Base-by-base conservation (phyloP, 1,140 invertebrate genomes). In the Delia radicum region DNA sequence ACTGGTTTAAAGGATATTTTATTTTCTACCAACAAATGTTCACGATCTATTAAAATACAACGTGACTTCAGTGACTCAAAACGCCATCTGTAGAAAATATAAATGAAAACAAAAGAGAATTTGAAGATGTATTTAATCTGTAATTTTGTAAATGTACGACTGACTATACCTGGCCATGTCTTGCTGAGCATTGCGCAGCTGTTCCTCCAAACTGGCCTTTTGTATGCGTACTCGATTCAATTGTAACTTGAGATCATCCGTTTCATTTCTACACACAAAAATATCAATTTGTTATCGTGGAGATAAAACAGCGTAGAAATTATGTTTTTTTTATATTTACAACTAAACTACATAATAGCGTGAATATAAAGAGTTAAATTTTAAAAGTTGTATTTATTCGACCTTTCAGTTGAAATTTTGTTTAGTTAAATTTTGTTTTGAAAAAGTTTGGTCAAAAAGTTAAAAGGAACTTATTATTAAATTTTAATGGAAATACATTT, bases 41-140 rank as follows among this genome's bases (percentile, higher is more conserved):
- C 85, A 15, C 85, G 79, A 74, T 86, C 81, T 24, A 86, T 82
- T 2, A 86, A 72, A 37, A 86, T 80, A 73, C 85, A 86, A n/a
- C 85, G 82, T 1, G 80, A 83, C 74, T 84, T 86, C 6, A 86
- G 72, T 0, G 84, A 81, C 74, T 86, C 85, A 75, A 86, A 86
- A n/a, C 85, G 80, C 85, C 85, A 86, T 13, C 85, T 86, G 12
- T 72, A 76, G 33, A 65, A 31, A 74, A 55, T n/a, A n/a, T 8
- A 46, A 73, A 72, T 3, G 12, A 37, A 48, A 21, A 7, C 0
- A 73, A 18, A 3, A 2, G 0, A 26, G n/a, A 42, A 46, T 28
- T 27, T 27, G 2, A 48, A n/a, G n/a, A n/a, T n/a, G n/a, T 21
- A 33, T 15, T 3, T 27, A n/a, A 63, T 2, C 27, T 33, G 15